Percentiles rank a stretch among this genome's conserved stretches.
These are phyloP conservation scores for Alloplasta piceator DNA, from an alignment of 2,888 invertebrate species.

Conservation along the genomic window DNA sequence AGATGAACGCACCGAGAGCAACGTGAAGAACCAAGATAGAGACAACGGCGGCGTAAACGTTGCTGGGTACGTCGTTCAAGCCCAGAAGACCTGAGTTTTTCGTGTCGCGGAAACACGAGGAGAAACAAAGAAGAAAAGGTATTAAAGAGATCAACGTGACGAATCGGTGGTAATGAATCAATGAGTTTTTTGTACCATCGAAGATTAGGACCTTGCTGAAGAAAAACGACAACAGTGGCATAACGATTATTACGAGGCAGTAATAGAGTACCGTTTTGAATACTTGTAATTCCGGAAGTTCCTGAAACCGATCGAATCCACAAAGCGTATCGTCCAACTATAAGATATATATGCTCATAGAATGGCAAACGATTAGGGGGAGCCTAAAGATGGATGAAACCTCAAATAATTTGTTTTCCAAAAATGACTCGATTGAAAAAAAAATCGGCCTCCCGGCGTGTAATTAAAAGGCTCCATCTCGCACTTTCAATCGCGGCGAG, in stretches of 20 bases:
- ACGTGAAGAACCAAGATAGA: slow-evolving; percentile 91
- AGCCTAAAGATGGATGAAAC: too few species aligned
- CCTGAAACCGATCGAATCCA: slow-evolving; percentile 83
- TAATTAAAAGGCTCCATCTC: too few species aligned
- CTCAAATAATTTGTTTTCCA: too few species aligned
- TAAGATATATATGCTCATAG: too few species aligned
- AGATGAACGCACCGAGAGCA: slow-evolving; percentile 91
- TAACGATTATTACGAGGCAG: slow-evolving; percentile 89
- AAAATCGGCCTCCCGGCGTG: neutral
- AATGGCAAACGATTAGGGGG: too few species aligned
- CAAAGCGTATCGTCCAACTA: too few species aligned
- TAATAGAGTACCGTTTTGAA: slow-evolving; percentile 91
- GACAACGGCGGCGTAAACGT: slow-evolving; percentile 91
- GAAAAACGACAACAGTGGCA: slow-evolving; percentile 91
- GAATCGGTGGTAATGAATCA: slow-evolving; percentile 24
- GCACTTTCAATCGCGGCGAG: too few species aligned
- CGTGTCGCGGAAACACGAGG: slow-evolving; percentile 50
- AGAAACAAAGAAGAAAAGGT: slow-evolving; percentile 45
- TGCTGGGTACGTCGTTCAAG: slow-evolving; percentile 86
- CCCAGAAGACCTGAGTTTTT: slow-evolving; percentile 84
- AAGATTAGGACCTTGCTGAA: slow-evolving; percentile 88
- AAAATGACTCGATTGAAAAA: neutral
- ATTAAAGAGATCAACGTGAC: slow-evolving; percentile 1
- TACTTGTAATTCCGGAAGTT: slow-evolving; percentile 88
- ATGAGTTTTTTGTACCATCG: slow-evolving; percentile 85